Conservation (phyloP, 2,113 vertebrate species). For the Thunnus maccoyii region DNA sequence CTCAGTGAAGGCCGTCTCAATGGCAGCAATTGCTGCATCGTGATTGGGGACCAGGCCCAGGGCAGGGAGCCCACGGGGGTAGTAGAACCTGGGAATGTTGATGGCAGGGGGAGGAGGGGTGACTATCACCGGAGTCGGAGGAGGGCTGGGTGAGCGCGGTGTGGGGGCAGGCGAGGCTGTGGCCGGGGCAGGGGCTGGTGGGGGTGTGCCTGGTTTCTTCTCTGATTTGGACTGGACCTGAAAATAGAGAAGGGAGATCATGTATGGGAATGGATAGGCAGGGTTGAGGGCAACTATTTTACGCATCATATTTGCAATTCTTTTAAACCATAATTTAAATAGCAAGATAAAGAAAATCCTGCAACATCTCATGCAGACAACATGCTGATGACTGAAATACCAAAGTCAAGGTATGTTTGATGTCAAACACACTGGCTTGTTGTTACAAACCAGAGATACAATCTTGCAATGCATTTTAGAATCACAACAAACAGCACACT, state of each 20-base stretch:
- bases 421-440: neutral
- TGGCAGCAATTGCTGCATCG: constrained; percentile 89
- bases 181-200: constrained; percentile 78
- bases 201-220: constrained; percentile 92
- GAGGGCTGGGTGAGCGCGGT: constrained; percentile 86
- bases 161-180: constrained; percentile 71
- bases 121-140: constrained; percentile 85
- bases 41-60: constrained; percentile 86
- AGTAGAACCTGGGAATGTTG: constrained; percentile 99
- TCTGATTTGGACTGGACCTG: constrained; percentile 95
- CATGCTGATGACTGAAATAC: too few species aligned
- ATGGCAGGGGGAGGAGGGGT: constrained; percentile 87
- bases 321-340: too few species aligned
- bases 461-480: too few species aligned
- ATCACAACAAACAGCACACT: too few species aligned
- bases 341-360: too few species aligned
- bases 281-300: neutral
- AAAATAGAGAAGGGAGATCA: constrained; percentile 25
- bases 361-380: too few species aligned
- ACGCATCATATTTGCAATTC: too few species aligned
- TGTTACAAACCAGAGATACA: neutral
- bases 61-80: constrained; percentile 94
- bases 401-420: too few species aligned
- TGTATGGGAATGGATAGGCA: neutral
- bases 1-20: constrained; percentile 90